These are phyloP conservation scores for Piaya cayana DNA, from an alignment of 2,113 vertebrate species.

Conservation along the genomic window DNA sequence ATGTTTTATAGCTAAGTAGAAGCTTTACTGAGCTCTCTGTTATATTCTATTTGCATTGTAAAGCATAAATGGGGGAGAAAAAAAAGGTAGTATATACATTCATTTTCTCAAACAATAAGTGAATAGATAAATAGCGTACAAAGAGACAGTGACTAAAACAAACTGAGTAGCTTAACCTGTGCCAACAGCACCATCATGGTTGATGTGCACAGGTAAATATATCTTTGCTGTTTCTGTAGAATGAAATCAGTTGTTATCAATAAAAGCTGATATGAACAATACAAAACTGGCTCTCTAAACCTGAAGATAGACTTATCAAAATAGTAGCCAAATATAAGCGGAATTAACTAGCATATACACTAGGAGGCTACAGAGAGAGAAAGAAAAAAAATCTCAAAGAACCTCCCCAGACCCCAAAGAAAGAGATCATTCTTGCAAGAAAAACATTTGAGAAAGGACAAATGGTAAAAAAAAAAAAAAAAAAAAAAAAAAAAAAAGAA, in stretches of 20 bases:
- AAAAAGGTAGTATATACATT: background rate
- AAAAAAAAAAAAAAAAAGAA: too few relatives aligned
- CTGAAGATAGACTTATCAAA: fast-evolving
- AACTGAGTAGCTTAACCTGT: background rate
- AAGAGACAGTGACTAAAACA: background rate
- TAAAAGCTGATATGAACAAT: background rate
- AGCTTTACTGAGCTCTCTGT: background rate
- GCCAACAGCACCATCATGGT: background rate
- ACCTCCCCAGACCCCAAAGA: fast-evolving
- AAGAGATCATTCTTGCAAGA: background rate
- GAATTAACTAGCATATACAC: background rate
- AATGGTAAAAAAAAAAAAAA: background rate
- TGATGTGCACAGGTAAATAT: background rate
- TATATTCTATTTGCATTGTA: background rate
- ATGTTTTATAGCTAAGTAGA: background rate
- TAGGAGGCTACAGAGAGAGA: background rate
- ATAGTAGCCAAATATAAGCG: background rate
- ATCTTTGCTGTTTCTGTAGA: background rate
- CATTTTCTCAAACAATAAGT: fast-evolving
- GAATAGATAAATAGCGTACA: background rate
- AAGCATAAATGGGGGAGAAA: fast-evolving
- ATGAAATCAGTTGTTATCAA: background rate
- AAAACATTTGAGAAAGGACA: too few relatives aligned
- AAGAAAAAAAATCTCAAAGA: background rate
- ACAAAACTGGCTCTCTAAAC: background rate